A percentile compares a stretch with the other conserved stretches of the same genome.
Evolutionary conservation across 2,888 invertebrate genomes (phyloP).

Genomic region (Dryobota labecula): DNA sequence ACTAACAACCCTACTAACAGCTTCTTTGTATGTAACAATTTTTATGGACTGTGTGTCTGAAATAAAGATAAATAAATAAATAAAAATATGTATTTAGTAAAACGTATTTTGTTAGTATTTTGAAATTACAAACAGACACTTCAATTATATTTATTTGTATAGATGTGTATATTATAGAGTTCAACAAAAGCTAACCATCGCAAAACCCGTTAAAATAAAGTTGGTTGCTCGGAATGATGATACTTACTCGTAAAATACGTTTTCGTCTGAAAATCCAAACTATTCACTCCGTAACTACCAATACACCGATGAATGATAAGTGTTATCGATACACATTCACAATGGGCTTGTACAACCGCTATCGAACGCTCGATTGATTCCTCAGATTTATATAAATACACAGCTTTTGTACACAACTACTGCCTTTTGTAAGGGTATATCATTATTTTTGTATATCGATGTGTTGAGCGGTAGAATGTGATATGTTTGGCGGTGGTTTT

Average conservation of each 20-base stretch:
- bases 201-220: not conserved
- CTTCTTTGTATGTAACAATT: too few species aligned
- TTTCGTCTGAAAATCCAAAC: constrained; percentile 11
- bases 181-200: not conserved
- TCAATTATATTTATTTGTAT: too few species aligned
- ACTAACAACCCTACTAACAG: too few species aligned
- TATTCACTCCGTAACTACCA: constrained; percentile 8
- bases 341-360: constrained; percentile 11
- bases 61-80: too few species aligned
- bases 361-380: constrained; percentile 51
- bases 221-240: not conserved
- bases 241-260: constrained; percentile 4
- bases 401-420: constrained; percentile 6
- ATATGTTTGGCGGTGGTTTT: not conserved
- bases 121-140: too few species aligned
- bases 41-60: too few species aligned
- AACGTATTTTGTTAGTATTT: too few species aligned
- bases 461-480: constrained; percentile 11
- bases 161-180: not conserved
- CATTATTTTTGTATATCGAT: constrained; percentile 37
- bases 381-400: constrained; percentile 44
- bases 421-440: constrained; percentile 29
- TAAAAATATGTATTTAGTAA: too few species aligned
- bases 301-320: constrained; percentile 38
- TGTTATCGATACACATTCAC: constrained; percentile 35